A percentile compares a stretch with the other conserved stretches of the same genome.
Conservation (phyloP, 2,113 vertebrate species). For the Colius striatus region DNA sequence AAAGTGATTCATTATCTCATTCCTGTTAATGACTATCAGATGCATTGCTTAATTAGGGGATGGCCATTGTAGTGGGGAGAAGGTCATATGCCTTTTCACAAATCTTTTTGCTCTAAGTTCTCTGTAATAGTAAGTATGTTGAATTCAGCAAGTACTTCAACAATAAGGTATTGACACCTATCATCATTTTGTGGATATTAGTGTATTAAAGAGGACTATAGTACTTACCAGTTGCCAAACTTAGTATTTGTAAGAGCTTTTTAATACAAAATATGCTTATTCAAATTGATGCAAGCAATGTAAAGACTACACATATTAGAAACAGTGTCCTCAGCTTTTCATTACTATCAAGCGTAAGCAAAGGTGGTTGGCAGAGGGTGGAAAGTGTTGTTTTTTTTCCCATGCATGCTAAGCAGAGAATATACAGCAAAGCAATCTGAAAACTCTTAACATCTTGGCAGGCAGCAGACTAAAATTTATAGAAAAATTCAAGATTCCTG, state of each 20-base stretch:
- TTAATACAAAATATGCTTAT: background rate
- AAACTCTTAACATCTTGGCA: background rate
- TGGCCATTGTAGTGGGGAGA: constrained; percentile 86
- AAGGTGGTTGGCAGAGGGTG: background rate
- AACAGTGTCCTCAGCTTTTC: background rate
- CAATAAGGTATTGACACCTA: constrained; percentile 52
- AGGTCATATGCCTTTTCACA: constrained; percentile 87
- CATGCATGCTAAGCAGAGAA: background rate
- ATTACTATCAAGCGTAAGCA: background rate
- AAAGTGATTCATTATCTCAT: constrained; percentile 94
- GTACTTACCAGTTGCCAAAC: background rate
- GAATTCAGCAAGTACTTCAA: constrained; percentile 65
- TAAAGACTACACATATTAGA: background rate
- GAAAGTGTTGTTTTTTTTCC: background rate
- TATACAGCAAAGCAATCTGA: background rate
- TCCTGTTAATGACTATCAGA: constrained; percentile 97
- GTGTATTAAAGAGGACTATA: constrained; percentile 20
- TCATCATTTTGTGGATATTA: constrained; percentile 37
- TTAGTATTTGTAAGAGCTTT: constrained; percentile 8
- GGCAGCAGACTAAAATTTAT: background rate
- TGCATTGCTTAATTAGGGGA: constrained; percentile 93
- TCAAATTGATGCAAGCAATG: background rate
- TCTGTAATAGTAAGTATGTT: constrained; percentile 51
- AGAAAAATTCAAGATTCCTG: background rate
- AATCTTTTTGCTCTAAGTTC: constrained; percentile 78